Base-by-base conservation (phyloP, 1,140 invertebrate genomes). In the Rhopalosiphum maidis region DNA sequence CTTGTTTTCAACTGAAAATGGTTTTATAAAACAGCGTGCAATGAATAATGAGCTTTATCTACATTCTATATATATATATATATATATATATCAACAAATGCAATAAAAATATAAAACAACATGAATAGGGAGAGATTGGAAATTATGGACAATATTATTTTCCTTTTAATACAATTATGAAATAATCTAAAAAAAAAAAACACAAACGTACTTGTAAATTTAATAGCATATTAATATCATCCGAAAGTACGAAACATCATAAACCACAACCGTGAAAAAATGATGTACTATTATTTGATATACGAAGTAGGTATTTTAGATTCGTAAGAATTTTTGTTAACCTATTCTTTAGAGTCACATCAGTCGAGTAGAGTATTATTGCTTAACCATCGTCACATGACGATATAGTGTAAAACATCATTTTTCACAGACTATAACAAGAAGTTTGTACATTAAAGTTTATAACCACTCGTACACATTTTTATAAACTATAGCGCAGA, bases 381-480 rank as follows among this genome's bases (percentile, higher is more conserved):
- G 35, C 21, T 51, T 37, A 51, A 37, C n/a, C 51, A 89, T 89
- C 22, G 48, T 54, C n/a, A 60, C 51, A 18, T 37, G 35, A 90
- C 35, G 54, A 35, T 54, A 51, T 30, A 48, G 60, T 77, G 46
- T 88, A 88, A 88, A 88, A 60, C 54, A 43, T 90, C 25, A 90
- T 89, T 89, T 89, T 89, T 89, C 88, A 37, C 48, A 89, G 88
- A 7, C 88, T 55, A 55, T 89, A 54, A 89, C 51, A 15, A 89
- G 48, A 89, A 89, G 48, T 55, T 89, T 55, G 51, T 89, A 25
- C 51, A 89, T 89, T 68, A 90, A 90, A 90, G 89, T 90, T 90
- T 68, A 43, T 68, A 90, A 90, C 89, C 55, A 90, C 89, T 90
- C 55, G 23, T 37, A 68, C 54, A 68, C 54, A 90, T 54, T 90